Base-by-base conservation (phyloP, 2,113 vertebrate genomes). In the Apodemus sylvaticus region DNA sequence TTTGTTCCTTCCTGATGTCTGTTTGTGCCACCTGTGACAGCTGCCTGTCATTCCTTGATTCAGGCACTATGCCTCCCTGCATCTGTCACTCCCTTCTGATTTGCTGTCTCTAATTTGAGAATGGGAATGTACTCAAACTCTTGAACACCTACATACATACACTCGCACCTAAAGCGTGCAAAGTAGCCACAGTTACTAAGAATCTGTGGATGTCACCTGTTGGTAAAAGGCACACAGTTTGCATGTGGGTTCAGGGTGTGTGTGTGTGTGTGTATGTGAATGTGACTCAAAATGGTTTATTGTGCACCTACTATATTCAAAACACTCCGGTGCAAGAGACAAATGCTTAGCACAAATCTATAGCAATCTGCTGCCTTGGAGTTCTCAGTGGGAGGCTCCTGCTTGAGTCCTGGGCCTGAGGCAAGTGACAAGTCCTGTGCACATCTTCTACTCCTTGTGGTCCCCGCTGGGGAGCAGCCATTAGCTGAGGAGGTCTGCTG, bases 401-500 rank as follows among this genome's bases (percentile, higher is more conserved):
- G 73, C 60, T 60, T 11, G 14, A 12, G 55, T 45, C 71, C 36
- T 9, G 66, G 48, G 13, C 45, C 64, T 29, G 24, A 70, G 6
- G 20, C 11, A 26, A 20, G 22, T 31, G 66, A 5, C 14, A 39
- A 9, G 39, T 62, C 55, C 68, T 12, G 42, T 9, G 22, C 3
- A 39, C 20, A 22, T 58, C 10, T n/a, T 58, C 34, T 42, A 24
- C 12, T 77, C 24, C 22, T 14, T 39, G 20, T 82, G 12, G n/a
- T 39, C n/a, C 70, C 70, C 1, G 1, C n/a, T 68, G 66, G 66
- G 16, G 51, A 81, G 82, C 51, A 19, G 51, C 86, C 34, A 16
- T n/a, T 71, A 7, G 10, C 22, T 39, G 94, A 70, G 97, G 97
- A 86, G 92, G 94, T 92, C 87, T 90, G 97, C 94, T 91, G 60